Conservation (phyloP, 2,888 invertebrate genomes). For the Troides helena region DNA sequence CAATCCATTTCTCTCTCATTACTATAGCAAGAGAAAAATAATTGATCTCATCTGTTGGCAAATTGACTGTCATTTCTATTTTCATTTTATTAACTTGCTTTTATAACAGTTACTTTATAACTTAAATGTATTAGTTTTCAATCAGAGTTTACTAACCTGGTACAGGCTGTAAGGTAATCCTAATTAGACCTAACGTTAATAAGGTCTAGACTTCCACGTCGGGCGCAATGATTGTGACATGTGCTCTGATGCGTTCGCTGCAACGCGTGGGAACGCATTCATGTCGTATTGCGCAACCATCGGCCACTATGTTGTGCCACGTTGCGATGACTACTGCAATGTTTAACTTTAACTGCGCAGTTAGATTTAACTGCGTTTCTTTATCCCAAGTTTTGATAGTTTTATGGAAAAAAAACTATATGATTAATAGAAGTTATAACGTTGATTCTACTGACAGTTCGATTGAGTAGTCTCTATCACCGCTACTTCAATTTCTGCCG, state of each 20-base stretch:
- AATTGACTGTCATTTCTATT: too few relatives aligned
- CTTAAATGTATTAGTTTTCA: too few relatives aligned
- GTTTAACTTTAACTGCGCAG: constrained; percentile 16
- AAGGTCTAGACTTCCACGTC: constrained; percentile 27
- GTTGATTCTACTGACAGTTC: not conserved
- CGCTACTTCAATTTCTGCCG: too few relatives aligned
- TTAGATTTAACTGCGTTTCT: constrained; percentile 9
- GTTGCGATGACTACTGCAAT: constrained; percentile 18
- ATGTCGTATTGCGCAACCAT: constrained; percentile 37
- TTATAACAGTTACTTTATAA: too few relatives aligned
- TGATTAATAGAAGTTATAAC: too few relatives aligned
- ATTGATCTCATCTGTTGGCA: too few relatives aligned
- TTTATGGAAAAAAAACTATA: too few relatives aligned
- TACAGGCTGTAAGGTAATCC: constrained; percentile 5
- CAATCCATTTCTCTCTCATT: too few relatives aligned
- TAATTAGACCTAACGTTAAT: constrained; percentile 4
- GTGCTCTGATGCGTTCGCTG: constrained; percentile 36
- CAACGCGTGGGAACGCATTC: constrained; percentile 40
- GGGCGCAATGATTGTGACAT: constrained; percentile 33
- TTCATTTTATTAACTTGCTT: too few relatives aligned
- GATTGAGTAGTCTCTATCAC: not conserved
- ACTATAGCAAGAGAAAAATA: too few relatives aligned
- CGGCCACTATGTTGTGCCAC: constrained; percentile 31
- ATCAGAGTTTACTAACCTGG: too few relatives aligned
- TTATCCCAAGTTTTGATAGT: not conserved